Evolutionary conservation across 2,888 invertebrate genomes (phyloP).

Genomic region (Nomada fucata): DNA sequence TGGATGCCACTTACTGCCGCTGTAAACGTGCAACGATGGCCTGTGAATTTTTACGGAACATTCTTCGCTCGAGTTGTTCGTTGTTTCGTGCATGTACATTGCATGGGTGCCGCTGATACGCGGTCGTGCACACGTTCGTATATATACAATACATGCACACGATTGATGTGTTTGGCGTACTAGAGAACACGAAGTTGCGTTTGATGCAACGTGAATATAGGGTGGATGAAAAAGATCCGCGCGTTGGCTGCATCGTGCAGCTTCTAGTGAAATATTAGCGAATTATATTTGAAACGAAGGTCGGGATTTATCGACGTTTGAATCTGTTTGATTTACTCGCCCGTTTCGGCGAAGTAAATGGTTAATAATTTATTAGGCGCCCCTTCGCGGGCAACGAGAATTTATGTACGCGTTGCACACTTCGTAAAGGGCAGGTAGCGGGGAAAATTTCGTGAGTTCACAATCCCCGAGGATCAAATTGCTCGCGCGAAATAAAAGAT

Average conservation of each 20-base stretch:
- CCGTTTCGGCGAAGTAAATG: too few species aligned
- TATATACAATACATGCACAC: constrained; percentile 60
- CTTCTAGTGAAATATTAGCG: background rate
- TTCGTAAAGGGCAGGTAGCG: too few species aligned
- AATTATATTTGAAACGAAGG: background rate
- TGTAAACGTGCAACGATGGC: background rate
- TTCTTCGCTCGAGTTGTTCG: constrained; percentile 7
- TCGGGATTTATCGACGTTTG: background rate
- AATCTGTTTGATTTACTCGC: too few species aligned
- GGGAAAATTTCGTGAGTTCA: too few species aligned
- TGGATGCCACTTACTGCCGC: background rate
- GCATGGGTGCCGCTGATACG: constrained; percentile 29
- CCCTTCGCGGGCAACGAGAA: too few species aligned
- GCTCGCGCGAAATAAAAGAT: too few species aligned
- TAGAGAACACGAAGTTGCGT: constrained; percentile 39
- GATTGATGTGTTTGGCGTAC: constrained; percentile 54
- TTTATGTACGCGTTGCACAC: too few species aligned
- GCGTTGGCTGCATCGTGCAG: constrained; percentile 7
- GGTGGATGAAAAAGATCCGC: constrained; percentile 4
- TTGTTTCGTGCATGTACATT: constrained; percentile 15
- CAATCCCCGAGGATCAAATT: too few species aligned
- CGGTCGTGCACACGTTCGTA: constrained; percentile 41
- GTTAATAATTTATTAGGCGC: too few species aligned
- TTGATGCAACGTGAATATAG: constrained; percentile 1
- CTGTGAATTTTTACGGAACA: constrained; percentile 5